phyloP scores from a whole-genome alignment of 2,113 vertebrate species.

The Ophiodon elongatus region DNA sequence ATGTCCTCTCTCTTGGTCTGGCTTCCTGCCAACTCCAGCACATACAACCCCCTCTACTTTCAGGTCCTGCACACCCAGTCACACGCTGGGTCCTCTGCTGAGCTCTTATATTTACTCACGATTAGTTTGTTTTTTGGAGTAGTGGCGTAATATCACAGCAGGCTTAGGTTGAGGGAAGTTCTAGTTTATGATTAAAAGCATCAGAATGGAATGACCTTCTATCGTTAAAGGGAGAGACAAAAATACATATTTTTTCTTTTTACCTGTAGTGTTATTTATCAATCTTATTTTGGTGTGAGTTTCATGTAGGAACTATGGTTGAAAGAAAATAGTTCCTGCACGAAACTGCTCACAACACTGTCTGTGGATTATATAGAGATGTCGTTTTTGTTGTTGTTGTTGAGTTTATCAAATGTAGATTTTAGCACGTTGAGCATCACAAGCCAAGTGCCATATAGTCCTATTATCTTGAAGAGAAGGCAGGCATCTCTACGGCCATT shows the following conservation, averaged over 20 bases:
- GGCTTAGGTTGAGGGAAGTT: background rate
- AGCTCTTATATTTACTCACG: background rate
- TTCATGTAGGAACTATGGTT: background rate
- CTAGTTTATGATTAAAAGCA: background rate
- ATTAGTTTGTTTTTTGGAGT: background rate
- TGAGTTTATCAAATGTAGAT: no score
- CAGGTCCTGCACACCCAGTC: constrained; percentile 17
- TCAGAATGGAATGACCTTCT: background rate
- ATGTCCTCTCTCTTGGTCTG: constrained; percentile 53
- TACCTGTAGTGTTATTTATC: background rate
- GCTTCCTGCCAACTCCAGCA: constrained; percentile 33
- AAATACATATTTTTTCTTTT: background rate
- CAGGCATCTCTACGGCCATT: no score
- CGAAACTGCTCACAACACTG: background rate
- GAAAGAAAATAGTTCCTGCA: background rate
- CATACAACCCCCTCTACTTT: background rate
- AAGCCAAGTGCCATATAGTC: no score
- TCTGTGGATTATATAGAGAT: background rate
- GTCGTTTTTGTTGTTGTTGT: background rate
- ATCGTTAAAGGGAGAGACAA: background rate
- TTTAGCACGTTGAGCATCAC: no score
- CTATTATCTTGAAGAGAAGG: no score
- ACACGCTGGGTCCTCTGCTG: background rate
- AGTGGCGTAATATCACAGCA: background rate
- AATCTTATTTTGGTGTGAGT: background rate